Percentiles rank a stretch among this genome's conserved stretches.
phyloP scores from a whole-genome alignment of 2,797 vertebrate species.

The Nasua narica region DNA sequence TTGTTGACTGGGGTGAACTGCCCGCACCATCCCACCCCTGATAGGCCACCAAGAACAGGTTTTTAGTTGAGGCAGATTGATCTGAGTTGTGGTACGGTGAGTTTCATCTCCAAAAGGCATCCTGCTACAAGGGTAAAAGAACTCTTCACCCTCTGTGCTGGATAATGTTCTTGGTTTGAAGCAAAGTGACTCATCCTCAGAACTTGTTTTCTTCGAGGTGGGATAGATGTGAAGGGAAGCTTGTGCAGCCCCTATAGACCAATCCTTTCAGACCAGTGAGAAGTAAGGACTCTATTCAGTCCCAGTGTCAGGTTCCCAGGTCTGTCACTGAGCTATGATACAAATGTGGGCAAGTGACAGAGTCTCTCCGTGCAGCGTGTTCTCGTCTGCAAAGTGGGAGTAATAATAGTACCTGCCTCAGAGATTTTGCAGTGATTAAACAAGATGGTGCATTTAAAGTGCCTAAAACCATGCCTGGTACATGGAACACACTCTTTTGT shows the following conservation, averaged over 20 bases:
- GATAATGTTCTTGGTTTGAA: not conserved
- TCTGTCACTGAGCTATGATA: not conserved
- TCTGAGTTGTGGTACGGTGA: not conserved
- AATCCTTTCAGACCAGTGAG: not conserved
- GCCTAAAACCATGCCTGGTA: not conserved
- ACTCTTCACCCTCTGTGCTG: not conserved
- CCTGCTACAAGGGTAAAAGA: not conserved
- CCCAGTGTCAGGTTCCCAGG: not conserved
- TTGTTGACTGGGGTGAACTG: not conserved
- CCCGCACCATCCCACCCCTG: not conserved
- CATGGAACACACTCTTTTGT: not conserved
- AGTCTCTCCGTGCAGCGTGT: not conserved
- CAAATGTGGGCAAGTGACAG: not conserved
- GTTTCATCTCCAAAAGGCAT: not conserved
- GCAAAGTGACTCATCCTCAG: not conserved
- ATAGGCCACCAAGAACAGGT: not conserved
- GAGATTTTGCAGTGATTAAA: not conserved
- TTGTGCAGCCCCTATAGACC: not conserved
- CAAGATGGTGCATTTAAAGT: not conserved
- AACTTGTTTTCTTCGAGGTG: not conserved
- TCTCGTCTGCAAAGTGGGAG: not conserved
- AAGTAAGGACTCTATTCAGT: not conserved
- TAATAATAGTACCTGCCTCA: not conserved
- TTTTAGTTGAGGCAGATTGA: not conserved
- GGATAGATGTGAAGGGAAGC: not conserved